A percentile compares a stretch with the other conserved stretches of the same genome.
Conservation (phyloP, 2,113 vertebrate species). For the Sceloporus undulatus region DNA sequence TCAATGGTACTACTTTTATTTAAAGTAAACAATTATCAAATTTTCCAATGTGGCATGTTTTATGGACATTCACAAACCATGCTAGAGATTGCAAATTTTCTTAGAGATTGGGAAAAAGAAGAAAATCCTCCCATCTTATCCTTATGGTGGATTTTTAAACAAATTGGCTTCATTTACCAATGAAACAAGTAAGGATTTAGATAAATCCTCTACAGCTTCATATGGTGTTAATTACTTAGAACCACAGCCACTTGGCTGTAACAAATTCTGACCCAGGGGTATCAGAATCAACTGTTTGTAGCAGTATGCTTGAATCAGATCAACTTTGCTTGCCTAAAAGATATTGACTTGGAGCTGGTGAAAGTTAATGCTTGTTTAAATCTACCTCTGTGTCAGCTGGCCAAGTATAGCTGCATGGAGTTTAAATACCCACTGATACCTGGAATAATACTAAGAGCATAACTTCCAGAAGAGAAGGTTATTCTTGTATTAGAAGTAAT, state of each 20-base stretch:
- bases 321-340: not conserved
- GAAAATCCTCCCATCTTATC: too few species aligned
- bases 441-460: not conserved
- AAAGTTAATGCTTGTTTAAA: not conserved
- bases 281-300: not conserved
- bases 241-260: not conserved
- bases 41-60: too few species aligned
- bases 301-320: not conserved
- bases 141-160: too few species aligned
- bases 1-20: too few species aligned
- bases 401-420: not conserved
- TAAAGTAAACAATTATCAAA: too few species aligned
- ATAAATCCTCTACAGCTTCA: too few species aligned
- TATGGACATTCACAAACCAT: too few species aligned
- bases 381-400: not conserved
- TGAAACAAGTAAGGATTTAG: too few species aligned
- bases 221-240: not conserved
- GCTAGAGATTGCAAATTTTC: too few species aligned
- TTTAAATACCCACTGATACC: not conserved
- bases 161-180: too few species aligned
- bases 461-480: not conserved
- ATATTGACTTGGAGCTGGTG: not conserved
- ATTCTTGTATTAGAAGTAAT: not conserved
- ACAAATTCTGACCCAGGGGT: not conserved
- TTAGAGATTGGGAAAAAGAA: too few species aligned